Conservation (phyloP, 2,113 vertebrate genomes). For the Elgaria multicarinata region DNA sequence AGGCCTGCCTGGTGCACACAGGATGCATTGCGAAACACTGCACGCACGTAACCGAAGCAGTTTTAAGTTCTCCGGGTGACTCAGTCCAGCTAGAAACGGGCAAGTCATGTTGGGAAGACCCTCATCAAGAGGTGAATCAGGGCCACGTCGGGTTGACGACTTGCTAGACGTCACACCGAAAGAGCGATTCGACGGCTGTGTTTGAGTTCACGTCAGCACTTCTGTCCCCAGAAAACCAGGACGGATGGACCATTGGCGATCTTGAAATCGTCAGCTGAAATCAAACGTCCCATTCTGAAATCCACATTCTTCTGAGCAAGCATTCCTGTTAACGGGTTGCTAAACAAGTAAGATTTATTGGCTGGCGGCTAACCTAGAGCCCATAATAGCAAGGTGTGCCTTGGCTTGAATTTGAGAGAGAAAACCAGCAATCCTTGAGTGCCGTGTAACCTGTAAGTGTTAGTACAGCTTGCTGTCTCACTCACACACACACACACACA, state of each 20-base stretch:
- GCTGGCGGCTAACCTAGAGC: neutral
- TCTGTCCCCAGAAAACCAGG: too few species aligned
- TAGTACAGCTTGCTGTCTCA: too few species aligned
- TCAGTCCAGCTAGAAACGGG: too few species aligned
- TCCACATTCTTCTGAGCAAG: neutral
- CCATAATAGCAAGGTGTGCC: neutral
- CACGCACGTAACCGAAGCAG: neutral
- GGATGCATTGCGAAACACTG: neutral
- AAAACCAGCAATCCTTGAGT: too few species aligned
- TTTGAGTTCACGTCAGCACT: neutral
- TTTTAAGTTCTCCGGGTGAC: neutral
- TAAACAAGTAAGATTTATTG: neutral
- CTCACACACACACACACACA: neutral
- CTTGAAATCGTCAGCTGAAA: neutral
- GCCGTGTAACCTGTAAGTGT: neutral
- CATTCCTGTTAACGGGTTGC: neutral
- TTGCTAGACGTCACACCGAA: neutral
- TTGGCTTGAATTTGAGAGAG: neutral
- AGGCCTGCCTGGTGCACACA: neutral
- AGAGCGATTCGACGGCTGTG: neutral
- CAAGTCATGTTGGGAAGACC: neutral
- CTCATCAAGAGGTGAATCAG: neutral
- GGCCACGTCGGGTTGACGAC: neutral
- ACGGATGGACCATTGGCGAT: too few species aligned
- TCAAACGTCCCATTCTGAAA: neutral